Evolutionary conservation across 2,113 vertebrate species (phyloP), one percentile per base, ranked within the genome.

Genomic region (Merops nubicus): DNA sequence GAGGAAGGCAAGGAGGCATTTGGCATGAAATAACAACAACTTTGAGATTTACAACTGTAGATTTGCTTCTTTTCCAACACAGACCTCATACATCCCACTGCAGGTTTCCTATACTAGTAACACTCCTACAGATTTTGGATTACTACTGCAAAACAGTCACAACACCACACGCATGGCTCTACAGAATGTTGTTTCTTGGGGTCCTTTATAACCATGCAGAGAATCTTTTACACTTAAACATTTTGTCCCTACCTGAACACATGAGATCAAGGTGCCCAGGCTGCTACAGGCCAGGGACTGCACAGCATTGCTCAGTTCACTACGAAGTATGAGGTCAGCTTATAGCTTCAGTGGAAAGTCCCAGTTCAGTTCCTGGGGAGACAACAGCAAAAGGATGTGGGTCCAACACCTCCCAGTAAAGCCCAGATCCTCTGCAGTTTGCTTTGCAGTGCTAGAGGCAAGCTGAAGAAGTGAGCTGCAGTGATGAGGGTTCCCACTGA

Each of bases 41-140:
- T 68, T 77, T 80, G 47, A 81, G 34, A 69, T 73, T 80, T 81
- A 74, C 42, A 83, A 86, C 33, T 48, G 19, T 38, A 48, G 36
- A 14, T 56, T 56, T 43, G 3, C 38, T 65, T 78, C 53, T 79
- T 68, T 68, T 84, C 28, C 53, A 38, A 36, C 51, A 80, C 38
- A 96, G 86, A 78, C 69, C 73, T 87, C 2, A 2, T 92, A 79
- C 84, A 75, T 87, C 89, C 84, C 76, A 75, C 94, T 92, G 47
- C 93, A 91, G 68, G 59, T 92, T 96, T 84, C 63, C 82, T 36
- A 0, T 34, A 56, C 92, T 92, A 92, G 82, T 86, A 95, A 91
- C 93, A 96, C 88, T 94, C 96, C 88, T 48, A 74, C 90, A 94
- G 90, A 81, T 80, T 88, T 65, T 47, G 34, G 19, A 40, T 94